Conservation (phyloP, 2,888 invertebrate genomes). For the Euclidia mi region DNA sequence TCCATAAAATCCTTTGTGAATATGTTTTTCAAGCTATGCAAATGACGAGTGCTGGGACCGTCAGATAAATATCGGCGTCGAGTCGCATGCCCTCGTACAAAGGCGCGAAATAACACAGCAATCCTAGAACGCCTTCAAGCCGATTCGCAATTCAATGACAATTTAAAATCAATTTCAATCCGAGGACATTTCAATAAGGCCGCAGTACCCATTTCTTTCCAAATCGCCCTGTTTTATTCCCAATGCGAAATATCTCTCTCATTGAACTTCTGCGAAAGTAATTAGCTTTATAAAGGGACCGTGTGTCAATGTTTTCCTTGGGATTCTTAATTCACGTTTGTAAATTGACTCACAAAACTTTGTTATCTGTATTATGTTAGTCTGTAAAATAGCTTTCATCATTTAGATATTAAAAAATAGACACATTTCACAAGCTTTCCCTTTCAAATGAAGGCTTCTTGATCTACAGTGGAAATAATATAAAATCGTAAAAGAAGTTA, state of each 20-base stretch:
- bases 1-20: constrained; percentile 72
- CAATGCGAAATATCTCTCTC: constrained; percentile 32
- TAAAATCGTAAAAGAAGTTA: constrained; percentile 19
- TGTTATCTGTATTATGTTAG: too few species aligned
- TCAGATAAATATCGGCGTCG: constrained; percentile 58
- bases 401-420: neutral
- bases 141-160: constrained; percentile 50
- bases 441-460: neutral
- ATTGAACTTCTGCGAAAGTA: constrained; percentile 52
- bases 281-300: constrained; percentile 43
- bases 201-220: constrained; percentile 29
- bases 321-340: constrained; percentile 14
- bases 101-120: constrained; percentile 43
- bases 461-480: neutral
- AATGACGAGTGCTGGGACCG: constrained; percentile 61
- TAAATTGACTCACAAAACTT: neutral
- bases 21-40: constrained; percentile 67
- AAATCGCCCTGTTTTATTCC: constrained; percentile 38
- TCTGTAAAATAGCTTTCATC: neutral
- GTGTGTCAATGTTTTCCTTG: constrained; percentile 27
- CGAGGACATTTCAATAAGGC: constrained; percentile 53
- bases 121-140: constrained; percentile 34
- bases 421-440: neutral
- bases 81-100: constrained; percentile 36
- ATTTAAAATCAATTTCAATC: constrained; percentile 62